Conservation (phyloP, 1,140 invertebrate species). For the Bathynomus jamesi region DNA sequence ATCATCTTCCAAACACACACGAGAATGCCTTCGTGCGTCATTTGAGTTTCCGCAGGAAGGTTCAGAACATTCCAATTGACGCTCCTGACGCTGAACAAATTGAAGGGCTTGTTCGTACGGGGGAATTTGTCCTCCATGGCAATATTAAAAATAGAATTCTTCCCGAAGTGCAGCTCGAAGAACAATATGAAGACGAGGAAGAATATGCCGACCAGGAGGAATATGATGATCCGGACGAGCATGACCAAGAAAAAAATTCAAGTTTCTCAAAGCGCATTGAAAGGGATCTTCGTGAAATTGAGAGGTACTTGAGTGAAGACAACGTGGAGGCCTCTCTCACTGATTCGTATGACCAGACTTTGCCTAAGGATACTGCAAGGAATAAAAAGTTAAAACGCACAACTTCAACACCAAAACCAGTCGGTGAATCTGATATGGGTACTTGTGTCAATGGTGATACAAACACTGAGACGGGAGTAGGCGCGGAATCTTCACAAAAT, state of each 20-base stretch:
- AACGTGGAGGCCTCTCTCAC: conserved; percentile 28
- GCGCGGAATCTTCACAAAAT: conserved; percentile 28
- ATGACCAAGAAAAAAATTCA: conserved; percentile 19
- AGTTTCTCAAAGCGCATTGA: conserved; percentile 38
- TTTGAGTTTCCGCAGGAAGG: conserved; percentile 41
- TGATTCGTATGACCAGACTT: conserved; percentile 26
- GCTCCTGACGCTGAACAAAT: conserved; percentile 41
- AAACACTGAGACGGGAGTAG: conserved; percentile 34
- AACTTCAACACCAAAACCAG: conserved; percentile 30
- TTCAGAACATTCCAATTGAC: conserved; percentile 39
- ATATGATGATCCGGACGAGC: neutral
- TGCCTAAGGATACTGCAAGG: conserved; percentile 25
- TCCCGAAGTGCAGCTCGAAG: conserved; percentile 20
- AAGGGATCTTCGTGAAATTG: conserved; percentile 30
- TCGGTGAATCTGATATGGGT: conserved; percentile 7
- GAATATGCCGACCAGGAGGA: conserved; percentile 23
- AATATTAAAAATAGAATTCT: conserved; percentile 39
- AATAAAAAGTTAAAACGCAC: conserved; percentile 9
- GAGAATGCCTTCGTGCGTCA: conserved; percentile 42
- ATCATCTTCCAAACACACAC: conserved; percentile 41
- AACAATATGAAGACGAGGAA: too few relatives aligned
- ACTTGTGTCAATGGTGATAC: conserved; percentile 23
- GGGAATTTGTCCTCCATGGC: conserved; percentile 39
- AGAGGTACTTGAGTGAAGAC: conserved; percentile 26
- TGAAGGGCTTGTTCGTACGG: conserved; percentile 40